A percentile compares a stretch with the other conserved stretches of the same genome.
Evolutionary conservation across 2,113 vertebrate species (phyloP).

Genomic region (Butorides virescens): DNA sequence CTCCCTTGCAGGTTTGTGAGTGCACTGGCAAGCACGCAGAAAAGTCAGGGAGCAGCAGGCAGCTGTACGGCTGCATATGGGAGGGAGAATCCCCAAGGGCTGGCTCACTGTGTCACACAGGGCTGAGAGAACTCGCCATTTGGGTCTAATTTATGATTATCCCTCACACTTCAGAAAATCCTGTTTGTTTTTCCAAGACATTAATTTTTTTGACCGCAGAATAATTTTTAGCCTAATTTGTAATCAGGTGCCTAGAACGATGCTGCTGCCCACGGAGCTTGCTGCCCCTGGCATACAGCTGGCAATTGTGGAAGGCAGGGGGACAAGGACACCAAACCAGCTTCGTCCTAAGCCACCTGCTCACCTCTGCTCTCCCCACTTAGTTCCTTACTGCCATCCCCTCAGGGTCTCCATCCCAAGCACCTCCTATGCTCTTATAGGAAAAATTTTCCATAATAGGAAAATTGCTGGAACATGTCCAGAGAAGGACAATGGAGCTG

Average conservation of each 20-base stretch:
- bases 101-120: not conserved
- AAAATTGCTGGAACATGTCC: not conserved
- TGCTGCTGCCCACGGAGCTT: fast-evolving
- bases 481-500: no score
- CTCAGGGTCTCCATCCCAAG: not conserved
- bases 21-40: not conserved
- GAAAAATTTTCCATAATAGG: fast-evolving
- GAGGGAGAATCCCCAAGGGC: not conserved
- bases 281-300: not conserved
- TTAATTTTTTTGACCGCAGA: not conserved
- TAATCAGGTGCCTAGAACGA: not conserved
- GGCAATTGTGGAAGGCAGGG: fast-evolving
- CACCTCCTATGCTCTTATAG: not conserved
- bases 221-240: not conserved
- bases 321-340: not conserved
- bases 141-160: not conserved
- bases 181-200: not conserved
- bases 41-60: not conserved
- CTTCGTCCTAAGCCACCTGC: not conserved
- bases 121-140: not conserved
- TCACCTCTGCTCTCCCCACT: not conserved
- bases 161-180: not conserved
- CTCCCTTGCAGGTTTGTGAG: not conserved
- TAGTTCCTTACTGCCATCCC: not conserved
- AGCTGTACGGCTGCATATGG: not conserved